Evolutionary conservation across 1,140 invertebrate species (phyloP).

Genomic region (Pogonomyrmex californicus): DNA sequence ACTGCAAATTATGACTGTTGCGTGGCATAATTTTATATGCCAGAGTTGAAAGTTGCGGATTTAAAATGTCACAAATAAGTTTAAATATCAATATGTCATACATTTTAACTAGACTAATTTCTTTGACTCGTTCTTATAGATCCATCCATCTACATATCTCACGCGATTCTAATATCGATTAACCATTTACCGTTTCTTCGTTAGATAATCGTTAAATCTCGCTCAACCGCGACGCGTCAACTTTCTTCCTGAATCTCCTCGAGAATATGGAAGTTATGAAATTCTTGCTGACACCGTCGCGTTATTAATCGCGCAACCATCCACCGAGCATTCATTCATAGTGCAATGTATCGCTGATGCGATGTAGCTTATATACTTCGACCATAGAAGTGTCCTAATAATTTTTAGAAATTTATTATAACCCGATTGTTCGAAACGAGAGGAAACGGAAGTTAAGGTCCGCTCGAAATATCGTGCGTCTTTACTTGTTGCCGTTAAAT

Average conservation of each 20-base stretch:
- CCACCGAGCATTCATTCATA: slow-evolving; percentile 2
- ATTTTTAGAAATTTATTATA: slow-evolving; percentile 54
- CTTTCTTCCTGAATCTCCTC: slow-evolving; percentile 30
- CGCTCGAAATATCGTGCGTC: slow-evolving; percentile 10
- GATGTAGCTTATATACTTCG: background rate
- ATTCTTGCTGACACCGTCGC: slow-evolving; percentile 42
- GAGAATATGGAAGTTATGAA: slow-evolving; percentile 51
- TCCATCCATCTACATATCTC: slow-evolving; percentile 10
- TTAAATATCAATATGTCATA: background rate
- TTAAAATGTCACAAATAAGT: background rate
- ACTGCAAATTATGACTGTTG: background rate
- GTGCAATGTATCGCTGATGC: slow-evolving; percentile 44
- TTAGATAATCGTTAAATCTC: slow-evolving; percentile 50
- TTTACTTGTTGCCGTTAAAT: slow-evolving; percentile 35
- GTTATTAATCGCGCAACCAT: slow-evolving; percentile 45
- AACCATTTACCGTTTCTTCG: slow-evolving; percentile 51
- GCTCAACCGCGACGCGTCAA: slow-evolving; percentile 21
- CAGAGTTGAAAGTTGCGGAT: background rate
- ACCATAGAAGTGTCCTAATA: background rate
- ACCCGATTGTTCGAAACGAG: background rate
- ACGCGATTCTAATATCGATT: slow-evolving; percentile 29
- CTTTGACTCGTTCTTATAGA: background rate
- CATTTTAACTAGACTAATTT: slow-evolving; percentile 19
- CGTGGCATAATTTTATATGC: background rate
- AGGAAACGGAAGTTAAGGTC: background rate